phyloP scores from a whole-genome alignment of 2,888 invertebrate species.

The Sepiola atlantica region DNA sequence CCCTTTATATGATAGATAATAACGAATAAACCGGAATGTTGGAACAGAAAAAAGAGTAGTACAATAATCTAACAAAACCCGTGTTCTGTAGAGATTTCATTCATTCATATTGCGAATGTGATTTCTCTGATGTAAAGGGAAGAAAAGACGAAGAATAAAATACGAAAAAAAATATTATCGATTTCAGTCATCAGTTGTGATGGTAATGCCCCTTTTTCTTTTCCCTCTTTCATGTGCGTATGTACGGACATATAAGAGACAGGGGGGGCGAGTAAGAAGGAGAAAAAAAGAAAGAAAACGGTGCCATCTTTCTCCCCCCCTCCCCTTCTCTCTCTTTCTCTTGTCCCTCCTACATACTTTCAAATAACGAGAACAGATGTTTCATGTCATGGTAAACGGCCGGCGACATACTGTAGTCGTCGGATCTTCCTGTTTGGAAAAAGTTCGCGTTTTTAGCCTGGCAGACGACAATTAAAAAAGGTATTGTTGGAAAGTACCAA shows the following conservation, averaged over 20 bases:
- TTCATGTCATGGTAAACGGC: not conserved
- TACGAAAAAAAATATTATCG: not conserved
- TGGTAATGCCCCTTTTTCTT: not conserved
- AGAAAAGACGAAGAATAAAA: no score
- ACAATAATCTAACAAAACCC: not conserved
- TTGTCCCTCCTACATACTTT: not conserved
- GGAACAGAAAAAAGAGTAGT: not conserved
- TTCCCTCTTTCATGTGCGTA: not conserved
- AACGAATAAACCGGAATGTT: no score
- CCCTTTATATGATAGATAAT: no score
- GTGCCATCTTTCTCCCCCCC: no score
- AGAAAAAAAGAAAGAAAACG: no score
- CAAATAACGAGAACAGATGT: not conserved
- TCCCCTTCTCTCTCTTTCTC: not conserved
- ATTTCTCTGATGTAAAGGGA: not conserved
- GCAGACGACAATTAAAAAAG: not conserved
- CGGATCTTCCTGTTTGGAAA: not conserved
- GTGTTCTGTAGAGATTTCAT: not conserved
- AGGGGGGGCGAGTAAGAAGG: not conserved
- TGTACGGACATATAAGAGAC: not conserved
- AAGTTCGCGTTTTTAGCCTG: not conserved
- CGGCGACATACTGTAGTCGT: slow-evolving; percentile 19
- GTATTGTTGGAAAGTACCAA: not conserved
- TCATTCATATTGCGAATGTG: not conserved
- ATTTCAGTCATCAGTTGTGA: not conserved